A percentile compares a stretch with the other conserved stretches of the same genome.
Evolutionary conservation across 2,797 vertebrate species (phyloP).

Genomic region (Etheostoma perlongum): DNA sequence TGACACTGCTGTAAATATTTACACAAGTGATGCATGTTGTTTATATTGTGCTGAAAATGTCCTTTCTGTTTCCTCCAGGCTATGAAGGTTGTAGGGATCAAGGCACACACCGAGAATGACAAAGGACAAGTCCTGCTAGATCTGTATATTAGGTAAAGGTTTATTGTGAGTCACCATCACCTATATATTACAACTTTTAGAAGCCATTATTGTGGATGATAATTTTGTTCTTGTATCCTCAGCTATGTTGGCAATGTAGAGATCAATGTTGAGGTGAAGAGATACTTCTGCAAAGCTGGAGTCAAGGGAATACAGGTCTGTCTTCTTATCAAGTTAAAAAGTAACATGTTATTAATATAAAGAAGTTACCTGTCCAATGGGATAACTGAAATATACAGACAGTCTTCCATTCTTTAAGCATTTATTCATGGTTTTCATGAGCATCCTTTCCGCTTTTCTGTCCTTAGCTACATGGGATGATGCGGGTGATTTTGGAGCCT

Average conservation of each 20-base stretch:
- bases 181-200: background rate
- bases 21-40: background rate
- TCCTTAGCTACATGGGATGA: slow-evolving; percentile 89
- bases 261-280: slow-evolving; percentile 95
- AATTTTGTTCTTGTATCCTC: slow-evolving; percentile 23
- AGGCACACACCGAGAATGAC: slow-evolving; percentile 91
- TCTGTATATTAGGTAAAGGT: slow-evolving; percentile 91
- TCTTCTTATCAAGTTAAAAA: slow-evolving; percentile 1
- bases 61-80: slow-evolving; percentile 80
- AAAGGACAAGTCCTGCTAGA: slow-evolving; percentile 93
- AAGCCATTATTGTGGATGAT: background rate
- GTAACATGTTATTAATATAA: background rate
- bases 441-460: slow-evolving; percentile 23
- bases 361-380: background rate
- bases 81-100: slow-evolving; percentile 92
- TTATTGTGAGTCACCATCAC: background rate
- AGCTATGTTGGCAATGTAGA: slow-evolving; percentile 94
- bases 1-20: background rate
- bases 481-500: slow-evolving; percentile 94
- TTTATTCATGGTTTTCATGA: background rate
- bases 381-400: background rate
- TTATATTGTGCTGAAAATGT: slow-evolving; percentile 10
- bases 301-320: slow-evolving; percentile 94
- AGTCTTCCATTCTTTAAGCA: background rate
- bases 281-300: slow-evolving; percentile 96